Percentiles rank a stretch among this genome's conserved stretches.
Evolutionary conservation across 2,888 invertebrate species (phyloP).

Genomic region (Eilema depressum): DNA sequence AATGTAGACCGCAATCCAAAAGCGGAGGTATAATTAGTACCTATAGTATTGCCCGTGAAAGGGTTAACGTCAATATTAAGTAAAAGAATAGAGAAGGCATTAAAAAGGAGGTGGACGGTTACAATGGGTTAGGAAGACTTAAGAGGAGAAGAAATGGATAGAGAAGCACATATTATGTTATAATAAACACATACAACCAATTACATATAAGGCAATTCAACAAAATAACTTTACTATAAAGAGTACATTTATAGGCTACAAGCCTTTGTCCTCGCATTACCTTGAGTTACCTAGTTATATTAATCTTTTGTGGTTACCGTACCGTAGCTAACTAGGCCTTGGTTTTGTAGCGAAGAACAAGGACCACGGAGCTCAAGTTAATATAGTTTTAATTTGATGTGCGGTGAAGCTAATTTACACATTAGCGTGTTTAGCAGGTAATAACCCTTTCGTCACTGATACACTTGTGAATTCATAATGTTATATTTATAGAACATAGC

Average conservation of each 20-base stretch:
- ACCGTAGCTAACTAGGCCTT: conserved; percentile 11
- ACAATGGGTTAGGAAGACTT: neutral
- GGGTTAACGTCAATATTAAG: neutral
- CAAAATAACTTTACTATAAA: neutral
- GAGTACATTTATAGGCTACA: neutral
- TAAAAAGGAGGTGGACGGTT: neutral
- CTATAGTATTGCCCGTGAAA: too few relatives aligned
- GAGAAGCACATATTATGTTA: neutral
- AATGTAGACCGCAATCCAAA: too few relatives aligned
- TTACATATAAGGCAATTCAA: neutral
- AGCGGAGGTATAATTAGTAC: too few relatives aligned
- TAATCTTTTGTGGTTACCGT: conserved; percentile 26
- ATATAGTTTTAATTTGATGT: conserved; percentile 29
- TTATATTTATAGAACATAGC: conserved; percentile 16
- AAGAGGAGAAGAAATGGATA: neutral
- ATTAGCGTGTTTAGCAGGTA: conserved; percentile 42
- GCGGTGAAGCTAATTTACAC: conserved; percentile 39
- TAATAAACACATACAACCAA: neutral
- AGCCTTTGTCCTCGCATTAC: conserved; percentile 20
- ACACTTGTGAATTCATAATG: conserved; percentile 19
- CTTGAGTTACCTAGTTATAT: conserved; percentile 25
- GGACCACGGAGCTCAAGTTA: conserved; percentile 22
- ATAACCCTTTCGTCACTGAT: conserved; percentile 37
- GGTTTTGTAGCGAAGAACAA: neutral
- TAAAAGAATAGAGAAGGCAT: neutral